Base-by-base conservation (phyloP, 2,888 invertebrate species). In the Drosophila hamatofila region DNA sequence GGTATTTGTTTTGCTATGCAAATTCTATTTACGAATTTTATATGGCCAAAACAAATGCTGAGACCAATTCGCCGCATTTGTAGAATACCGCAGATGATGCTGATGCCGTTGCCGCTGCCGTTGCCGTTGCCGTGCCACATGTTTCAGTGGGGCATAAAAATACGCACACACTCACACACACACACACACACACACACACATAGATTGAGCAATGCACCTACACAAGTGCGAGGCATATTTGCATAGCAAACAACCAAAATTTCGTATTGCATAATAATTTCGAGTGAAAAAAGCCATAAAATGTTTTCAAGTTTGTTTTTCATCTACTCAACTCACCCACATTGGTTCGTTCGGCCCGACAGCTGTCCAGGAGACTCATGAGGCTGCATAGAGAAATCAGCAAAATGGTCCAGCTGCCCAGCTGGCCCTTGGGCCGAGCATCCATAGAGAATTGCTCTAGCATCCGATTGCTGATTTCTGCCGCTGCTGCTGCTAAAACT, bases 1-100 rank as follows among this genome's bases (percentile, higher is more conserved):
- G 48, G 27, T 59, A 72, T 88, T 72, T 86, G 89, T 90, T 88
- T 86, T 90, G 89, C 78, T 90, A 59, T 51, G 67, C 71, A 72
- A 70, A 73, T 88, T 90, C 78, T 78, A 75, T 87, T 88, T 86
- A 85, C 57, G 42, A 39, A 56, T 67, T 74, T 64, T 42, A 51
- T 46, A 27, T 46, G 52, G 37, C 49, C 60, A 66, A 63, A 58
- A 60, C 65, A 69, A 68, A 65, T 60, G 60, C 63, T 49, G 16
- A 52, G 30, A 18, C 49, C 49, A 75, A 88, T 73, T 83, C 80
- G 86, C 74, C 66, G 68, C 54, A 41, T 56, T 48, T 14, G 18
- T 49, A 49, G 49, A 49, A 16, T 30, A 12, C 18, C 49, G 30
- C 30, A 18, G 64, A 58, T 67, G 73, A 49, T 54, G 63, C 42